Conservation (phyloP, 2,888 invertebrate species). For the Hypselothyrea guttata region DNA sequence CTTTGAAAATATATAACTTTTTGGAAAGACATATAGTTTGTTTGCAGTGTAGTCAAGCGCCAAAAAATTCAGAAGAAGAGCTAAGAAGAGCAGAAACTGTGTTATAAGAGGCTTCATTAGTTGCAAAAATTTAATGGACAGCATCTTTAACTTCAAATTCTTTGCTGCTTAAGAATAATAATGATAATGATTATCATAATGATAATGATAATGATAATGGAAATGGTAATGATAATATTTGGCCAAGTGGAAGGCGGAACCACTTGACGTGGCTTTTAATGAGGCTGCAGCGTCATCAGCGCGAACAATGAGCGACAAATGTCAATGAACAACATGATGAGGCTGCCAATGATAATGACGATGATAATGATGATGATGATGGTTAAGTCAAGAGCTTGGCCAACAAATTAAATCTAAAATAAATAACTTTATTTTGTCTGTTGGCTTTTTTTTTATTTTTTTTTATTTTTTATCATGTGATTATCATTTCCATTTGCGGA, state of each 20-base stretch:
- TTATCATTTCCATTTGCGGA: conserved; percentile 55
- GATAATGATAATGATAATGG: too few relatives aligned
- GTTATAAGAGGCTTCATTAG: conserved; percentile 47
- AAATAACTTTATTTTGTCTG: not conserved
- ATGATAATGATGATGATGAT: too few relatives aligned
- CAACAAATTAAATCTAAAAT: conserved; percentile 21
- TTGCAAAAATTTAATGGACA: conserved; percentile 32
- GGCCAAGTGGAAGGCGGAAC: conserved; percentile 44
- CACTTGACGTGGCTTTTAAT: conserved; percentile 24
- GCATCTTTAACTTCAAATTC: not conserved
- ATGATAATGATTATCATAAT: too few relatives aligned
- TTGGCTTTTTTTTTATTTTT: not conserved
- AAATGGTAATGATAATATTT: too few relatives aligned
- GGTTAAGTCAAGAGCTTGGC: conserved; percentile 28
- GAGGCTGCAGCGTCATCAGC: conserved; percentile 27
- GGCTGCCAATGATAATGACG: not conserved
- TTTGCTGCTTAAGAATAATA: too few relatives aligned
- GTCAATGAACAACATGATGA: too few relatives aligned
- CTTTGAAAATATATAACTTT: too few relatives aligned
- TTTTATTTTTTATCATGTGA: conserved; percentile 24
- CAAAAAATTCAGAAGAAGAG: not conserved
- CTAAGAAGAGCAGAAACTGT: conserved; percentile 27
- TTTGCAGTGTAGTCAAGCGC: conserved; percentile 4
- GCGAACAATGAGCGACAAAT: not conserved
- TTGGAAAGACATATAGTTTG: not conserved